phyloP scores from a whole-genome alignment of 2,888 invertebrate genomes.

The Chymomyza amoena region DNA sequence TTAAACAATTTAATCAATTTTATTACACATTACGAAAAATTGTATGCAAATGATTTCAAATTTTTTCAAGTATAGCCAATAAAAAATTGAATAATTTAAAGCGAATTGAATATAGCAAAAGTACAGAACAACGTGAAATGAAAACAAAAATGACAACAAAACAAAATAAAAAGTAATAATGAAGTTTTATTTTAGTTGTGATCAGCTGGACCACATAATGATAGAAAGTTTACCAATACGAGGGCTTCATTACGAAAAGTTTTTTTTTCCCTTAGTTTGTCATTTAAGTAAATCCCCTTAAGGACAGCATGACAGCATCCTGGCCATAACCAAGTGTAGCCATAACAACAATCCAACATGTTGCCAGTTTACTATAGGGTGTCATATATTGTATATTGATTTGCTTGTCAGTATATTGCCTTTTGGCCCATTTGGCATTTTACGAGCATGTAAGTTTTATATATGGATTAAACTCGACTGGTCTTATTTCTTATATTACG shows the following conservation, averaged over 20 bases:
- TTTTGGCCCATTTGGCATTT: conserved; percentile 26
- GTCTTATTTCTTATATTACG: too few species aligned
- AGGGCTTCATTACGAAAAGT: too few species aligned
- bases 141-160: too few species aligned
- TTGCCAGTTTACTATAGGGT: conserved; percentile 42
- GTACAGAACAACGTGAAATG: neutral
- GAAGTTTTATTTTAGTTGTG: conserved; percentile 27
- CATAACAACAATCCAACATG: conserved; percentile 8
- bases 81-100: too few species aligned
- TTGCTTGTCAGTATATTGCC: conserved; percentile 41
- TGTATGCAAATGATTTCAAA: too few species aligned
- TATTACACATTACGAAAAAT: too few species aligned
- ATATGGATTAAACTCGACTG: conserved; percentile 59
- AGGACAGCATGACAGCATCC: conserved; percentile 1
- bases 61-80: too few species aligned
- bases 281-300: conserved; percentile 36
- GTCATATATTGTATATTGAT: conserved; percentile 18
- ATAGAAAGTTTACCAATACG: conserved; percentile 35
- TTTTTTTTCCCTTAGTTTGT: conserved; percentile 7
- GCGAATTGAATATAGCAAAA: neutral
- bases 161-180: conserved; percentile 39
- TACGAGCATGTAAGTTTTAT: conserved; percentile 41
- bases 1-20: too few species aligned
- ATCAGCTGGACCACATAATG: conserved; percentile 48
- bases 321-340: too few species aligned